Evolutionary conservation across 2,888 invertebrate genomes (phyloP).

Genomic region (Sinodicranocentrus sp.): DNA sequence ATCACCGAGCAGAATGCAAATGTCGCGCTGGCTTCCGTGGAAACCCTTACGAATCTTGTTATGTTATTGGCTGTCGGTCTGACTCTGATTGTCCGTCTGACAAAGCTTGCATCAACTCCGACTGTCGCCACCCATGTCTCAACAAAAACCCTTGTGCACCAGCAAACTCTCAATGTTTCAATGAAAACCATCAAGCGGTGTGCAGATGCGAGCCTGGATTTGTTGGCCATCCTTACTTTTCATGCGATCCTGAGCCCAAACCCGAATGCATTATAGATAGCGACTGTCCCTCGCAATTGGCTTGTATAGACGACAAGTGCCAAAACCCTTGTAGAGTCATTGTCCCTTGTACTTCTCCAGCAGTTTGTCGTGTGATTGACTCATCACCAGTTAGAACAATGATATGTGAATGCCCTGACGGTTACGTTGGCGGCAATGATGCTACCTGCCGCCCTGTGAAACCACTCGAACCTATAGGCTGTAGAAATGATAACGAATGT

Average conservation of each 20-base stretch:
- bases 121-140: slow-evolving; percentile 78
- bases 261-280: slow-evolving; percentile 86
- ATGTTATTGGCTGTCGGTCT: slow-evolving; percentile 77
- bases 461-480: slow-evolving; percentile 82
- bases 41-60: slow-evolving; percentile 82
- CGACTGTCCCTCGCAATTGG: slow-evolving; percentile 88
- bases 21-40: slow-evolving; percentile 90
- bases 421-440: slow-evolving; percentile 88
- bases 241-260: slow-evolving; percentile 78
- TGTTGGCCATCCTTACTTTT: slow-evolving; percentile 76
- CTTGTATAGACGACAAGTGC: slow-evolving; percentile 90
- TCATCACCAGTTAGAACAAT: slow-evolving; percentile 89
- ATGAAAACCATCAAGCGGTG: slow-evolving; percentile 77
- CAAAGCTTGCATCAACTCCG: slow-evolving; percentile 78
- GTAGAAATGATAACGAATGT: slow-evolving; percentile 89
- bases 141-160: slow-evolving; percentile 77
- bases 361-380: slow-evolving; percentile 90
- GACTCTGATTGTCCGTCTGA: slow-evolving; percentile 78
- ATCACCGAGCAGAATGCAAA: slow-evolving; percentile 87
- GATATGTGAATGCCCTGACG: slow-evolving; percentile 91
- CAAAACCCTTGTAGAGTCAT: slow-evolving; percentile 89
- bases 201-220: slow-evolving; percentile 78
- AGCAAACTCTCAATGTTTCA: slow-evolving; percentile 78
- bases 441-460: slow-evolving; percentile 86
- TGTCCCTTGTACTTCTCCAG: slow-evolving; percentile 88